Percentiles rank a stretch among this genome's conserved stretches.
Evolutionary conservation across 23 tunicate genomes (phyloP).

Genomic region (Halocynthia aurantium): DNA sequence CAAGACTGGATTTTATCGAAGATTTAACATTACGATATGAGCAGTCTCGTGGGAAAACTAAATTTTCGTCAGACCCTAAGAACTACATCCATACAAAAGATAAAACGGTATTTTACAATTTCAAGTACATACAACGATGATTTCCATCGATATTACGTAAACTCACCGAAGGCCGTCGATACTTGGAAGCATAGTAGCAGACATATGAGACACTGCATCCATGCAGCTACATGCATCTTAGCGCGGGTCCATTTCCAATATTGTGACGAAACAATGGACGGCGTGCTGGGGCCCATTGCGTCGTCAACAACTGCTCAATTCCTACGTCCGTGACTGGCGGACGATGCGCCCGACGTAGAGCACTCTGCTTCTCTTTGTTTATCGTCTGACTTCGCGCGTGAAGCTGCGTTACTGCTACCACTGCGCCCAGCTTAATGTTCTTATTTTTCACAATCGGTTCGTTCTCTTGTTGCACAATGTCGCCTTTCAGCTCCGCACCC

Average conservation of each 20-base stretch:
- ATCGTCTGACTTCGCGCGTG: constrained; percentile 15
- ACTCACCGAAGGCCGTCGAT: constrained; percentile 16
- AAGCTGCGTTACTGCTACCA: constrained; percentile 10
- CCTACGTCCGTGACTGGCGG: constrained; percentile 68
- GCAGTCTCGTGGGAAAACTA: too few species aligned
- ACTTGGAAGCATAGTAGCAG: constrained; percentile 9
- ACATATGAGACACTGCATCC: constrained; percentile 20
- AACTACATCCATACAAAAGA: neutral
- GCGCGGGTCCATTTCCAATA: constrained; percentile 46
- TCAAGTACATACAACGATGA: neutral
- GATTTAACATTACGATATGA: too few species aligned
- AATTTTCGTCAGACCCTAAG: too few species aligned
- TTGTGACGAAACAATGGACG: constrained; percentile 98
- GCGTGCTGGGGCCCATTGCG: constrained; percentile 99
- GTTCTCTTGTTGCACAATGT: constrained; percentile 4
- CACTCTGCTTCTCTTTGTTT: neutral
- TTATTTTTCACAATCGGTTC: neutral
- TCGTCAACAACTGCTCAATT: constrained; percentile 85
- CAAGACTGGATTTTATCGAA: too few species aligned
- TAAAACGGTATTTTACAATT: neutral
- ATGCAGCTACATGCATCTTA: constrained; percentile 9
- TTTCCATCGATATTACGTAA: neutral
- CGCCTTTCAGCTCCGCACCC: constrained; percentile 24
- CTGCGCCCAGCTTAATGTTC: constrained; percentile 26
- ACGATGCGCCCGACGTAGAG: constrained; percentile 31